Evolutionary conservation across 1,140 invertebrate genomes (phyloP), one percentile per base, ranked within the genome.

Genomic region (Eriocheir sinensis): DNA sequence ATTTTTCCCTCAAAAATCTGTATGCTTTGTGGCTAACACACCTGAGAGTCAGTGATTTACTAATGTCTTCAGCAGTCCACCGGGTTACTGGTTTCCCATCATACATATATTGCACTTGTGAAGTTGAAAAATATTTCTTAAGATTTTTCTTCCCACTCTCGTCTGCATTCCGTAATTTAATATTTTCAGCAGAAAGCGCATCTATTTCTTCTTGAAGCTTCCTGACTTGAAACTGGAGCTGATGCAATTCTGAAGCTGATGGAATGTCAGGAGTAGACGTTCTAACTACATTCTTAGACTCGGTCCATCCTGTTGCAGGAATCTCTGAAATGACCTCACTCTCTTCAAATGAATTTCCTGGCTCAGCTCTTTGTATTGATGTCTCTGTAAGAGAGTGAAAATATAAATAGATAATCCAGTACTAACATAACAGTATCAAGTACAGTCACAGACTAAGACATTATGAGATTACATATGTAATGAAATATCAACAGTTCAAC

Each of bases 21-120:
- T n/a, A n/a, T n/a, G n/a, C n/a, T n/a, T n/a, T n/a, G n/a, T n/a
- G n/a, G n/a, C n/a, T n/a, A n/a, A n/a, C 34, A 83, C 81, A n/a
- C 81, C 81, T 83, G 17, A 83, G 32, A 83, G 32, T 83, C 81
- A 83, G 81, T 83, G 81, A 8, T 83, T 32, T 17, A 83, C 81
- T 83, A 83, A 21, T 83, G 34, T 83, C 81, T 83, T 83, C 81
- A n/a, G 21, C 81, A 83, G 9, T 83, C 81, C 81, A 83, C 81
- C 81, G 30, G 21, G 21, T 83, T 32, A 83, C 81, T n/a, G 81
- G 81, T 83, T 83, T 83, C 34, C 81, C 81, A 21, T 83, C 81
- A n/a, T n/a, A n/a, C n/a, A n/a, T n/a, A n/a, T n/a, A n/a, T n/a
- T n/a, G n/a, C n/a, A n/a, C n/a, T n/a, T 32, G 15, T 83, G 81